Conservation (phyloP, 2,113 vertebrate genomes). For the Dromiciops gliroides region DNA sequence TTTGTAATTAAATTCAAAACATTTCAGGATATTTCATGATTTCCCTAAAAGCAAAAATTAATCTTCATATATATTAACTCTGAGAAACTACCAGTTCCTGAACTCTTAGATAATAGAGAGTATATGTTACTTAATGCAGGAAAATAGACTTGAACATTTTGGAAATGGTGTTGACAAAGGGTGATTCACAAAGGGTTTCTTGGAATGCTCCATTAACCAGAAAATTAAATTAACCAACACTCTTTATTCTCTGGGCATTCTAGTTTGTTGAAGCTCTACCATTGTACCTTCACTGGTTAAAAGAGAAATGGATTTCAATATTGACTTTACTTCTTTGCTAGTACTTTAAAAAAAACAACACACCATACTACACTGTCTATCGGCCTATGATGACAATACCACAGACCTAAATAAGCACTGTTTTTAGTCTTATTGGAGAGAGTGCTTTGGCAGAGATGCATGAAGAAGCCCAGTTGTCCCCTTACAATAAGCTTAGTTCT, state of each 20-base stretch:
- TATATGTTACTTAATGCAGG: conserved; percentile 18
- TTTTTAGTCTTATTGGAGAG: not conserved
- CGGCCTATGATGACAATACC: not conserved
- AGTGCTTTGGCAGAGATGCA: not conserved
- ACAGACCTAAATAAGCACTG: not conserved
- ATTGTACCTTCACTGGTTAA: conserved; percentile 33
- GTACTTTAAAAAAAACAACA: too few species aligned
- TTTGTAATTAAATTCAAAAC: not conserved
- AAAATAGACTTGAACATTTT: conserved; percentile 45
- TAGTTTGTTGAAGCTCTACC: conserved; percentile 39
- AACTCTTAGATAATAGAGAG: conserved; percentile 11
- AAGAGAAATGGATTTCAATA: conserved; percentile 39
- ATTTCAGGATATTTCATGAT: not conserved
- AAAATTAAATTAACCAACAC: conserved; percentile 75
- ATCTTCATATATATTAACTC: conserved; percentile 11
- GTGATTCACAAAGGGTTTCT: conserved; percentile 3
- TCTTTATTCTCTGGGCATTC: conserved; percentile 56
- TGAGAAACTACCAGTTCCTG: conserved; percentile 36
- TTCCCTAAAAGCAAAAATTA: conserved; percentile 17
- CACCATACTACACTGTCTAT: not conserved
- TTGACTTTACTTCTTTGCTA: conserved; percentile 17
- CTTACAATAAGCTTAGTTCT: not conserved
- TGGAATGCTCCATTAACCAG: conserved; percentile 63
- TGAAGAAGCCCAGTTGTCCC: not conserved
- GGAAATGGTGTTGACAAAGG: conserved; percentile 39